Evolutionary conservation across 2,113 vertebrate genomes (phyloP), one percentile per base, ranked within the genome.

Genomic region (Mormyrus iriodes): DNA sequence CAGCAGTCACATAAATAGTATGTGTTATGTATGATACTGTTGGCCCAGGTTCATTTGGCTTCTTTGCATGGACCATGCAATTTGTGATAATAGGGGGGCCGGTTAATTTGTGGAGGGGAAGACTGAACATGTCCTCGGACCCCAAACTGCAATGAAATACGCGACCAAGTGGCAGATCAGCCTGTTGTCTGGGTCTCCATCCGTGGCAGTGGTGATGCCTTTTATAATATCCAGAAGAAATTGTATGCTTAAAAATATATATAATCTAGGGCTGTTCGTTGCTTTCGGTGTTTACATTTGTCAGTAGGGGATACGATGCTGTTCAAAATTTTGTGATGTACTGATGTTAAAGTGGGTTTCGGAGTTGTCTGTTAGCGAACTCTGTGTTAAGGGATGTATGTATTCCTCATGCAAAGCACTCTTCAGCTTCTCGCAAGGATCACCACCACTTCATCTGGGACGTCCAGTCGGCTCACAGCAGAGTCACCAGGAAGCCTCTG

Each of bases 401-500:
- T 84, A 48, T 84, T 84, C 82, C 82, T 84, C 44, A 84, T 48
- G 82, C 44, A 84, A 46, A 84, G 82, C 82, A 84, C 42, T 84
- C 82, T 44, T n/a, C 82, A 84, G 82, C 82, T 84, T 84, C 39
- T 84, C 82, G 8, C 21, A 84, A 84, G 85, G 91, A 90, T 92
- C 90, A 87, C 88, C 52, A 90, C 91, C 90, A 88, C 69, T 46
- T 48, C 82, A n/a, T 69, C 92, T 88, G 92, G 90, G 39, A 92
- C 90, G 88, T 91, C 82, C 88, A 88, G 87, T 94, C 94, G 96
- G 94, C 94, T 91, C 91, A 1, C 90, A 93, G 94, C 96, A 95
- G 94, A 96, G 61, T 96, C 89, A 95, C 95, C 91, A 94, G 93
- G 95, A 94, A 95, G 96, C 95, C 95, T 95, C 93, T 91, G 94